phyloP scores from a whole-genome alignment of 2,113 vertebrate genomes.

The Balaenoptera acutorostrata region DNA sequence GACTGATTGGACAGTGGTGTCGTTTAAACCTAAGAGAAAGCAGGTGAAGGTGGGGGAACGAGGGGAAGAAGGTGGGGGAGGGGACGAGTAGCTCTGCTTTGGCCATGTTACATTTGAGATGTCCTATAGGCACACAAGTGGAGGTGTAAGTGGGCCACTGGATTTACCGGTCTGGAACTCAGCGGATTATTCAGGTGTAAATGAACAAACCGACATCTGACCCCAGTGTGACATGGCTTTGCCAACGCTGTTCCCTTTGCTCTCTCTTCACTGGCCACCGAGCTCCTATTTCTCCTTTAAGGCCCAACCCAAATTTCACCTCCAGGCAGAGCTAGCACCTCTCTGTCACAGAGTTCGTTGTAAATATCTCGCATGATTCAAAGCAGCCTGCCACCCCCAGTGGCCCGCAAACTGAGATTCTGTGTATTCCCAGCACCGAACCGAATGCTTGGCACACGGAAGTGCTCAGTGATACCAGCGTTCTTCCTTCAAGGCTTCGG shows the following conservation, averaged over 20 bases:
- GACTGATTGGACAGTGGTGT: not conserved
- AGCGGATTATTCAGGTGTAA: not conserved
- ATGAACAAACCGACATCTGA: not conserved
- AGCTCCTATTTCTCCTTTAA: not conserved
- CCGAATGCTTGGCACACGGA: not conserved
- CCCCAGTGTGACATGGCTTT: not conserved
- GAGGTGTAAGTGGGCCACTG: too few relatives aligned
- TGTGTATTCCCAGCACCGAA: not conserved
- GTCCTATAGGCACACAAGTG: not conserved
- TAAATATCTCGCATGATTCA: not conserved
- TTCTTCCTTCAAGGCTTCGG: not conserved
- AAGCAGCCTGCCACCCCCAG: not conserved
- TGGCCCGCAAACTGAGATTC: not conserved
- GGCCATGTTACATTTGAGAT: not conserved
- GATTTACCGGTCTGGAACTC: not conserved
- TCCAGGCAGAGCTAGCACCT: not conserved
- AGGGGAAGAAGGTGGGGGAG: rapidly evolving
- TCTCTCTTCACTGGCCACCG: not conserved
- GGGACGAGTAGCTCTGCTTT: not conserved
- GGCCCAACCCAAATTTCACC: not conserved
- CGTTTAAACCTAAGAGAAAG: not conserved
- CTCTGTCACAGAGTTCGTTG: not conserved
- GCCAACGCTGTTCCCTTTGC: not conserved
- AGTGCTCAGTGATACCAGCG: not conserved
- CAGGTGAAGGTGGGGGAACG: not conserved